Evolutionary conservation across 2,797 vertebrate genomes (phyloP).

Genomic region (Oreortyx pictus): DNA sequence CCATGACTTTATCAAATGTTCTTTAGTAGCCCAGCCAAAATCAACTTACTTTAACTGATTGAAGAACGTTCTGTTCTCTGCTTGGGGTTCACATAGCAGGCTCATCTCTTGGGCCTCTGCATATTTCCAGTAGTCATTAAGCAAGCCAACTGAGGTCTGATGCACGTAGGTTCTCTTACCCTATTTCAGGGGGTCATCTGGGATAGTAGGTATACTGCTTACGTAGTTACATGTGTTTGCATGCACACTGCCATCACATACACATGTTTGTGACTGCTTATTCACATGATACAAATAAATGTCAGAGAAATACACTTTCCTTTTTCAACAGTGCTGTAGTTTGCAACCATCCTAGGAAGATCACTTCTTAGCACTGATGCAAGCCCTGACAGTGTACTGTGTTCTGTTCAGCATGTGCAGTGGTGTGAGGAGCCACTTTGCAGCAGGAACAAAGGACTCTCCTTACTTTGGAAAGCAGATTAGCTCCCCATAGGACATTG

Average conservation of each 20-base stretch:
- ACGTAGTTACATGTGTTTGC: neutral
- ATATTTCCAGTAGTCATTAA: neutral
- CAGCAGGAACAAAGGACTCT: neutral
- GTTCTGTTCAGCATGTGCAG: neutral
- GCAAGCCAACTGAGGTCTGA: neutral
- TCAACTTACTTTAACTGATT: neutral
- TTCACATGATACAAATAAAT: neutral
- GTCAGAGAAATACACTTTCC: neutral
- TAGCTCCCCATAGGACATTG: neutral
- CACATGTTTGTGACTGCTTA: neutral
- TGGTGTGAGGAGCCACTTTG: neutral
- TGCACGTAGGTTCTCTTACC: neutral
- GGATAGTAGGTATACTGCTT: neutral
- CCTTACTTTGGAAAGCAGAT: neutral
- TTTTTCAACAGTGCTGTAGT: neutral
- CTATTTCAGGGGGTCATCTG: neutral
- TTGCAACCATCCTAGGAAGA: neutral
- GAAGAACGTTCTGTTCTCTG: neutral
- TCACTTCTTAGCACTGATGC: neutral
- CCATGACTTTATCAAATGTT: conserved; percentile 43
- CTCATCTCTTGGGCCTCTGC: neutral
- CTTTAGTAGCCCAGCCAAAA: conserved; percentile 13
- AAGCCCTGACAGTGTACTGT: neutral
- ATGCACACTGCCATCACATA: neutral
- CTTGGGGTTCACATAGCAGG: neutral